Conservation (phyloP, 2,113 vertebrate species). For the Nothocercus nigrocapillus region DNA sequence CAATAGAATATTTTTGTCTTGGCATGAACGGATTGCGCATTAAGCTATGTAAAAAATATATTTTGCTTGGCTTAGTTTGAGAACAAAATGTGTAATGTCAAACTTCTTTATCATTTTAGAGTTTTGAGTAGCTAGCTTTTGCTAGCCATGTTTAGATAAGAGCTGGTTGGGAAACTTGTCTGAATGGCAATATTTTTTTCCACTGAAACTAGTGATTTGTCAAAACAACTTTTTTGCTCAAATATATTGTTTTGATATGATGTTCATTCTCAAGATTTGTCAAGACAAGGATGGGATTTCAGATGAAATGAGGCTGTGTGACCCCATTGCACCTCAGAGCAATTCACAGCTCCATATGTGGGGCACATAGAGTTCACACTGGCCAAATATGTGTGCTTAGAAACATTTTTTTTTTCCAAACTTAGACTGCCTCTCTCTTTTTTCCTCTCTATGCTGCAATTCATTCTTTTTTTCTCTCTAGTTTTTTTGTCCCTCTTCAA, state of each 20-base stretch:
- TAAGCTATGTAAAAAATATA: not conserved
- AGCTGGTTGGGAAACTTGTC: not conserved
- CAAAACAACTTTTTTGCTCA: not conserved
- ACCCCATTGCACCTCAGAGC: not conserved
- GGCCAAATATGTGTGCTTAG: not conserved
- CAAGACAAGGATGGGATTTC: not conserved
- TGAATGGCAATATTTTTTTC: not conserved
- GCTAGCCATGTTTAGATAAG: not conserved
- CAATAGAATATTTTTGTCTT: not conserved
- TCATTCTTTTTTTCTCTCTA: not conserved
- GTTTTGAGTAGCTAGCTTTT: not conserved
- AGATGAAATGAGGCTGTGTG: not conserved
- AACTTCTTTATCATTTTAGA: not conserved
- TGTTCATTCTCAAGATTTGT: not conserved
- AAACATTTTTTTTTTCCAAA: not conserved
- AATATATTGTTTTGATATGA: not conserved
- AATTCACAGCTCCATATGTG: not conserved
- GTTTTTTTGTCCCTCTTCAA: not conserved
- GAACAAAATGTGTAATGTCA: not conserved
- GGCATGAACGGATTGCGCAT: not conserved
- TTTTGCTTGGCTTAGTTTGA: not conserved
- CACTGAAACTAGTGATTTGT: not conserved
- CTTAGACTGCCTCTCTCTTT: not conserved
- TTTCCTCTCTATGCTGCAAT: not conserved
- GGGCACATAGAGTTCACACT: rapidly evolving